phyloP scores from a whole-genome alignment of 2,113 vertebrate genomes.

The Chauna torquata region DNA sequence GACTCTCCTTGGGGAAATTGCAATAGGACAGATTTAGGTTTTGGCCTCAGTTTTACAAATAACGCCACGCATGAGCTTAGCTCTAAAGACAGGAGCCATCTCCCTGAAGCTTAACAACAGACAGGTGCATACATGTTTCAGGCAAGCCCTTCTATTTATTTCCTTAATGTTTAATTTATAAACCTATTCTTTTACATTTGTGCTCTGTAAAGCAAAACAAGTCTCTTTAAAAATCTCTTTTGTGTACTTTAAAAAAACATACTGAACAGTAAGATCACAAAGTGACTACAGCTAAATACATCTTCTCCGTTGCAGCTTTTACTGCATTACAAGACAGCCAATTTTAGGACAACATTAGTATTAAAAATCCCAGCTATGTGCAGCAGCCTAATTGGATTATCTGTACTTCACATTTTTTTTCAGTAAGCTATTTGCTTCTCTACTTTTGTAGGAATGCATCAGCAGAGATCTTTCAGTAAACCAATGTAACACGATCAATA shows the following conservation, averaged over 20 bases:
- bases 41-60: neutral
- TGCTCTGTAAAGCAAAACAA: neutral
- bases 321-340: neutral
- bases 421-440: neutral
- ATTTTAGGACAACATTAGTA: conserved; percentile 34
- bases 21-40: neutral
- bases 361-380: neutral
- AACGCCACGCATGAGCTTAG: neutral
- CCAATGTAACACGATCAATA: neutral
- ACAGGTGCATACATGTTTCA: neutral
- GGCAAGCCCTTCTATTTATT: neutral
- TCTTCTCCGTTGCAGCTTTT: neutral
- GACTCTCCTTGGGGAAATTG: neutral
- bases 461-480: neutral
- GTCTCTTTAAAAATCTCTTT: neutral
- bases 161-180: neutral
- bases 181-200: neutral
- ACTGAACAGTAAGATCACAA: neutral
- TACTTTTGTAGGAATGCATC: neutral
- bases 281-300: neutral
- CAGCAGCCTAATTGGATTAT: conserved; percentile 17
- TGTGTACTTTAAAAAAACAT: neutral
- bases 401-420: neutral
- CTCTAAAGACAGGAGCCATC: neutral
- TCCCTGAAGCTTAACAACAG: neutral